Percentiles rank a stretch among this genome's conserved stretches.
phyloP scores from a whole-genome alignment of 2,113 vertebrate genomes.

The Prinia subflava region DNA sequence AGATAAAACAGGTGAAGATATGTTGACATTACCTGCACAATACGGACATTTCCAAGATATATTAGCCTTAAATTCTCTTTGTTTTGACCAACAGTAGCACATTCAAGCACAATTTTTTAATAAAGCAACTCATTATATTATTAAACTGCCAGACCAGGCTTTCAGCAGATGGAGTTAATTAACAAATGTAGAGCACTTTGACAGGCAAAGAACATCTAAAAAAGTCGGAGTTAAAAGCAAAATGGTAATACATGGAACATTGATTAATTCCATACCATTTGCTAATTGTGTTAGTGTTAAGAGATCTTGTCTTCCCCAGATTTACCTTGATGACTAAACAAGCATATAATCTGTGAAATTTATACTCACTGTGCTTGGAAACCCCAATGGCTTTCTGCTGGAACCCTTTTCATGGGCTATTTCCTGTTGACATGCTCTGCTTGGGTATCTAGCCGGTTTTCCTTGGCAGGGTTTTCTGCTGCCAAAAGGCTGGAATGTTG shows the following conservation, averaged over 20 bases:
- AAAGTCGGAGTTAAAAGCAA: not conserved
- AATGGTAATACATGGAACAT: not conserved
- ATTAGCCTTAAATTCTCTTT: not conserved
- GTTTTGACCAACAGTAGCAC: not conserved
- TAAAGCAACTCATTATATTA: not conserved
- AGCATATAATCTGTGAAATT: not conserved
- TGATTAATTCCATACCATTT: not conserved
- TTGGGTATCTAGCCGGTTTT: not conserved
- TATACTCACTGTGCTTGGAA: not conserved
- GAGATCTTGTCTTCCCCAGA: not conserved
- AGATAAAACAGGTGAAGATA: not conserved
- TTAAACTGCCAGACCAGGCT: not conserved
- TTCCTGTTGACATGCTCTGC: conserved; percentile 40
- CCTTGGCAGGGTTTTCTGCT: not conserved
- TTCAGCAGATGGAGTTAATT: conserved; percentile 42
- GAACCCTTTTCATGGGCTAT: not conserved
- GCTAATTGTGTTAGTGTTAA: not conserved
- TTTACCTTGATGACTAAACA: not conserved
- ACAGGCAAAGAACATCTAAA: not conserved
- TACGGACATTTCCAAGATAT: not conserved
- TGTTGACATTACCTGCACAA: not conserved
- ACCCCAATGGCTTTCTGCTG: not conserved
- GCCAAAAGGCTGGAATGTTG: not conserved
- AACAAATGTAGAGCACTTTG: not conserved
- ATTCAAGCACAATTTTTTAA: not conserved